Conservation (phyloP, 2,888 invertebrate genomes). For the Alloplasta piceator region DNA sequence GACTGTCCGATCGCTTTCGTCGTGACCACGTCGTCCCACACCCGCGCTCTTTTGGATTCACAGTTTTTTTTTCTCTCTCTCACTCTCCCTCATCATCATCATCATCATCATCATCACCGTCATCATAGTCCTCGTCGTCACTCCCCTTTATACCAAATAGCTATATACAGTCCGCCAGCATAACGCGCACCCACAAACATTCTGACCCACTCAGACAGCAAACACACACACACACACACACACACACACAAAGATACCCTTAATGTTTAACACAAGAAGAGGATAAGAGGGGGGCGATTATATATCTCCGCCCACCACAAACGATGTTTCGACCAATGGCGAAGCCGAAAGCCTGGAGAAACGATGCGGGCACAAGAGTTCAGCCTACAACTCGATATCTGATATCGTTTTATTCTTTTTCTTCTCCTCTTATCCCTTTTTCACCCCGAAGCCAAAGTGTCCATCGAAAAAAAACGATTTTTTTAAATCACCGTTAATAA, state of each 20-base stretch:
- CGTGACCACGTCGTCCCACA: conserved; percentile 56
- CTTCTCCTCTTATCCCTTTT: not conserved
- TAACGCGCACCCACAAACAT: not conserved
- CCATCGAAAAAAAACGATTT: not conserved
- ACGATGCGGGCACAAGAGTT: conserved; percentile 20
- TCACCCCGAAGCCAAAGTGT: not conserved
- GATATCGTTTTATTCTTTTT: conserved; percentile 6
- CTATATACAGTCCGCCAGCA: not conserved
- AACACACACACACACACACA: not conserved
- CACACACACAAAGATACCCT: conserved; percentile 1
- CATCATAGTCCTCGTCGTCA: not conserved
- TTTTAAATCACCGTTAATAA: too few relatives aligned
- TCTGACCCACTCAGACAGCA: not conserved
- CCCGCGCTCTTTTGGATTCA: conserved; percentile 1
- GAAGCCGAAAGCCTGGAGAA: conserved; percentile 50
- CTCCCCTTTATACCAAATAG: not conserved
- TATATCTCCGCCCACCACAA: conserved; percentile 75
- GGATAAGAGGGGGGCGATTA: conserved; percentile 67
- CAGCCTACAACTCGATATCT: conserved; percentile 26
- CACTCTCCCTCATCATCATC: not conserved
- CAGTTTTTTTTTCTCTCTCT: conserved; percentile 3
- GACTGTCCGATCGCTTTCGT: conserved; percentile 70
- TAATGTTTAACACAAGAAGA: conserved; percentile 68
- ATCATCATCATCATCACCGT: not conserved
- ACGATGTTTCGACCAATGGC: conserved; percentile 75